phyloP scores from a whole-genome alignment of 2,797 vertebrate genomes.

The Rhadinocentrus ornatus region DNA sequence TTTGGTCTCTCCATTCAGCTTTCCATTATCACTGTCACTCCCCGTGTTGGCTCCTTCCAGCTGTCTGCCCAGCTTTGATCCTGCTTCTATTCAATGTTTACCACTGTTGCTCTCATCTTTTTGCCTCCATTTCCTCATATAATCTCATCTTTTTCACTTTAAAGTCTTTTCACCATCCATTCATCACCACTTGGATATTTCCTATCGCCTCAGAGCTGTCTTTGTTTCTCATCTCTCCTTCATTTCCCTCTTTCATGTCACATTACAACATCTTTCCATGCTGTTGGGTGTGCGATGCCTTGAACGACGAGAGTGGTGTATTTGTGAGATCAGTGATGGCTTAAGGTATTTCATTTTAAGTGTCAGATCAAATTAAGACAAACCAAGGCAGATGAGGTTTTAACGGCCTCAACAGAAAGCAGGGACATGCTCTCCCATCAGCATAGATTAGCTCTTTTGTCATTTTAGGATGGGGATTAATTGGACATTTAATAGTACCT shows the following conservation, averaged over 20 bases:
- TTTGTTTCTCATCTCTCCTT: slow-evolving; percentile 5
- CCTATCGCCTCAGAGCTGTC: slow-evolving; percentile 5
- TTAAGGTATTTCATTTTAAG: slow-evolving; percentile 62
- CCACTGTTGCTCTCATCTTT: background rate
- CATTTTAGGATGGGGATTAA: slow-evolving; percentile 59
- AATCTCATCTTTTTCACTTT: slow-evolving; percentile 9
- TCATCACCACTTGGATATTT: slow-evolving; percentile 3
- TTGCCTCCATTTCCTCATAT: slow-evolving; percentile 9
- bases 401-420: slow-evolving; percentile 46
- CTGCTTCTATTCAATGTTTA: slow-evolving; percentile 5
- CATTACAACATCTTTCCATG: slow-evolving; percentile 40
- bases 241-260: slow-evolving; percentile 44
- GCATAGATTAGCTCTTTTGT: slow-evolving; percentile 64
- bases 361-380: slow-evolving; percentile 61
- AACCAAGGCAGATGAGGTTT: slow-evolving; percentile 42
- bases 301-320: slow-evolving; percentile 31
- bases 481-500: slow-evolving; percentile 52
- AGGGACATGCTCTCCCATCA: slow-evolving; percentile 53
- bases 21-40: slow-evolving; percentile 30
- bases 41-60: slow-evolving; percentile 9
- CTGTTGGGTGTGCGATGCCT: slow-evolving; percentile 38
- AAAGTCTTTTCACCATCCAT: background rate
- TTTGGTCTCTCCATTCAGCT: slow-evolving; percentile 32
- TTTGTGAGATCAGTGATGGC: slow-evolving; percentile 52
- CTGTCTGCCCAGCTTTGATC: slow-evolving; percentile 32